Base-by-base conservation (phyloP, 2,888 invertebrate species). In the Parnassius smintheus region DNA sequence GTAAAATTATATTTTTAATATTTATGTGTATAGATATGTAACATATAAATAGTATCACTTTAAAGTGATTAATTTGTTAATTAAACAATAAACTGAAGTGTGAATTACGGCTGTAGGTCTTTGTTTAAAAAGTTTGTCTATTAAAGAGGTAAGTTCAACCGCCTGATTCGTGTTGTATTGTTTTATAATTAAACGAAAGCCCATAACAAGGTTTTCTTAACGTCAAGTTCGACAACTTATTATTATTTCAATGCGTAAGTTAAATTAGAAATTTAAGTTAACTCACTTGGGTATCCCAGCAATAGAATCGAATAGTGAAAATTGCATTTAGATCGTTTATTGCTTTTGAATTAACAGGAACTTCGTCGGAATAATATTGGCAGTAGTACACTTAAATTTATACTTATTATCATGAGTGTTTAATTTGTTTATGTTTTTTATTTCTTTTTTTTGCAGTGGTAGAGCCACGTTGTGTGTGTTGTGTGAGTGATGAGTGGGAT, bases 211-310 rank as follows among this genome's bases (percentile, higher is more conserved):
- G 56, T 64, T 60, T 64, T 59, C 59, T 10, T 4, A 51, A 41
- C 48, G 58, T 50, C 46, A 64, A 59, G 59, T 64, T 60, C 18
- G 35, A 59, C 59, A 52, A 59, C 59, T 56, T 64, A 59, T 64
- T 64, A 59, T 64, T 59, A 60, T 64, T 64, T 64, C 59, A 56
- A 56, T 56, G 64, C 59, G 64, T 56, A 64, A 60, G 59, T 64
- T 56, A 60, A 64, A 64, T 64, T 60, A 60, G 52, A 64, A 64
- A 60, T 57, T 59, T 52, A 41, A 55, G 55, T 56, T 18, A 56
- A 62, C 62, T 58, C 44, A 59, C 59, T 59, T 42, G 45, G 56
- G 48, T 56, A 60, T 48, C 49, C 48, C 10, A 46, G 59, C 59
- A 59, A 64, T 64, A 51, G 56, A 53, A 56, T 64, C 64, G 50